Evolutionary conservation across 2,797 vertebrate species (phyloP), one percentile per base, ranked within the genome.

Genomic region (Trachurus trachurus): DNA sequence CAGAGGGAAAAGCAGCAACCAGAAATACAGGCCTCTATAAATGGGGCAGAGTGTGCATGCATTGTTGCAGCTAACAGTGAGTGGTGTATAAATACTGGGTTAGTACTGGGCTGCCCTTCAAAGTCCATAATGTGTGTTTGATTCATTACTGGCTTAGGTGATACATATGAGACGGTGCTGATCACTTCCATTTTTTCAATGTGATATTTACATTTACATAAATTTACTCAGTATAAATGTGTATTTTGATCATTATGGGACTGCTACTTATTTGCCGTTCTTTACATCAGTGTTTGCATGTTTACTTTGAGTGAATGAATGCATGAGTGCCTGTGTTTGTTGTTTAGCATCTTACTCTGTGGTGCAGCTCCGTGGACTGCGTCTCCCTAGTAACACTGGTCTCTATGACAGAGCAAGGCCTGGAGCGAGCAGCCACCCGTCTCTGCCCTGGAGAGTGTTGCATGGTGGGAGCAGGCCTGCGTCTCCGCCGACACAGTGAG

Each of bases 331-430:
- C 74, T 37, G 83, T 81, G 78, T 83, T 72, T 79, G 56, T 74
- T 62, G 22, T 74, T 75, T 67, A 65, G 69, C 76, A 47, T 90
- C 95, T 96, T 96, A 96, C 94, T 95, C 90, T 91, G 89, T 87
- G 85, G 78, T 93, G 87, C 74, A 88, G 83, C 86, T 93, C 93
- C 81, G 64, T 72, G 80, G 92, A 81, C 71, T 88, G 90, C 6
- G 82, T 88, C 88, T 93, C 91, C 82, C 88, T 87, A 87, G 90
- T 86, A 70, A 90, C 87, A 75, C 91, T 76, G 87, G 89, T 91
- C 80, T 95, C 93, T 91, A 95, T 95, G 89, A 95, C 95, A 69
- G 95, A 96, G 87, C 86, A 91, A 9, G 95, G 94, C 87, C 95
- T 93, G 92, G 90, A 71, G 81, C 85, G 89, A 26, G 85, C 84